Conservation (phyloP, 1,140 invertebrate species). For the Drusus annulatus region DNA sequence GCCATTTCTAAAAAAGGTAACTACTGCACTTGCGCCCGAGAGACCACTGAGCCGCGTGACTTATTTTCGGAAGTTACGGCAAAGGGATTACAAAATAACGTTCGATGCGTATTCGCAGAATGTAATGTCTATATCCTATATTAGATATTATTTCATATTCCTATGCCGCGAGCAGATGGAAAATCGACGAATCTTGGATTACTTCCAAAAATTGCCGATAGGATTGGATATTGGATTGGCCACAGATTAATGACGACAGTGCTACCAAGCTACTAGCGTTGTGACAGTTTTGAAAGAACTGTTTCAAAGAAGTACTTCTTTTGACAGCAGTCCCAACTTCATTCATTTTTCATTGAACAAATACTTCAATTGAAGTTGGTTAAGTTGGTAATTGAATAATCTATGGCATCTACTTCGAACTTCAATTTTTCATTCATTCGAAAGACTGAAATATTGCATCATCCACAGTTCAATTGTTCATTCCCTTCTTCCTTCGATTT, state of each 20-base stretch:
- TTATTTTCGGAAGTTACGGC: constrained; percentile 50
- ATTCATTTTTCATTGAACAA: no score
- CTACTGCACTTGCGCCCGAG: constrained; percentile 49
- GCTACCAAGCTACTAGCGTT: constrained; percentile 38
- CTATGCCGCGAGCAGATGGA: constrained; percentile 36
- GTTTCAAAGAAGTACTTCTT: no score
- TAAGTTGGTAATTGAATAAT: no score
- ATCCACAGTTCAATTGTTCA: no score
- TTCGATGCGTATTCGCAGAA: constrained; percentile 23
- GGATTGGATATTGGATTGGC: constrained; percentile 31
- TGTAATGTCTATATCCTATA: constrained; percentile 20
- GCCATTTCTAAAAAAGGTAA: constrained; percentile 50
- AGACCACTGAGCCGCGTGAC: constrained; percentile 40
- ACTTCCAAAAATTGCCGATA: constrained; percentile 47
- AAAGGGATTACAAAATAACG: constrained; percentile 44
- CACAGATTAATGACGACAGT: constrained; percentile 21
- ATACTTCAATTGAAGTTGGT: no score
- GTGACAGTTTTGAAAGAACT: no score
- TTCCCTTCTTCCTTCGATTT: no score
- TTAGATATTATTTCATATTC: constrained; percentile 35
- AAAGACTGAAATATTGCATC: no score
- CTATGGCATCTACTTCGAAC: no score
- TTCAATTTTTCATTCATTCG: no score
- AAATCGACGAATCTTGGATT: constrained; percentile 49
- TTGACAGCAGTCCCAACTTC: no score